phyloP scores from a whole-genome alignment of 1,140 invertebrate species.

The Adelges cooleyi region DNA sequence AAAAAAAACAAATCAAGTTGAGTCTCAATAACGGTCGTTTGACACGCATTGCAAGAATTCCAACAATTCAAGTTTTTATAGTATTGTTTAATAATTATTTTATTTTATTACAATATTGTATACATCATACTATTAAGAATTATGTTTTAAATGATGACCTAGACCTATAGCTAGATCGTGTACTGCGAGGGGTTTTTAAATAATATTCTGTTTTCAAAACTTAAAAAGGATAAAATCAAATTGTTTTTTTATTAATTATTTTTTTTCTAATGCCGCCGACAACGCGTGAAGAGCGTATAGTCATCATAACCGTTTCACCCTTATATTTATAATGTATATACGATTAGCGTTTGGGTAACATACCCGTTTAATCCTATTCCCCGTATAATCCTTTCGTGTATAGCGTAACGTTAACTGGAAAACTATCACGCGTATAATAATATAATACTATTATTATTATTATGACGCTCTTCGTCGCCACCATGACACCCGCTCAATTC shows the following conservation, averaged over 20 bases:
- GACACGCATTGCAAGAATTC: too few species aligned
- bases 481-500: neutral
- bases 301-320: slow-evolving; percentile 4
- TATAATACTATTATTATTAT: slow-evolving; percentile 13
- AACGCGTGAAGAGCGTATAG: neutral
- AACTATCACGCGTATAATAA: neutral
- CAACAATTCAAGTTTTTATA: too few species aligned
- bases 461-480: too few species aligned
- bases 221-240: too few species aligned
- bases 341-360: neutral
- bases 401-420: neutral
- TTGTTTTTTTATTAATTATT: too few species aligned
- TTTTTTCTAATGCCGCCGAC: slow-evolving; percentile 1
- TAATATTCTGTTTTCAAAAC: too few species aligned
- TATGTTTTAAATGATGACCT: too few species aligned
- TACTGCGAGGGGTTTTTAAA: too few species aligned
- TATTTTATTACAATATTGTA: too few species aligned
- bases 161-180: too few species aligned
- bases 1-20: neutral
- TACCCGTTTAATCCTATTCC: slow-evolving; percentile 18
- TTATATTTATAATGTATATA: neutral
- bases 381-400: slow-evolving; percentile 8
- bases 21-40: neutral
- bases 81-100: too few species aligned
- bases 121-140: too few species aligned